Conservation (phyloP, 2,113 vertebrate genomes). For the Pipa parva region DNA sequence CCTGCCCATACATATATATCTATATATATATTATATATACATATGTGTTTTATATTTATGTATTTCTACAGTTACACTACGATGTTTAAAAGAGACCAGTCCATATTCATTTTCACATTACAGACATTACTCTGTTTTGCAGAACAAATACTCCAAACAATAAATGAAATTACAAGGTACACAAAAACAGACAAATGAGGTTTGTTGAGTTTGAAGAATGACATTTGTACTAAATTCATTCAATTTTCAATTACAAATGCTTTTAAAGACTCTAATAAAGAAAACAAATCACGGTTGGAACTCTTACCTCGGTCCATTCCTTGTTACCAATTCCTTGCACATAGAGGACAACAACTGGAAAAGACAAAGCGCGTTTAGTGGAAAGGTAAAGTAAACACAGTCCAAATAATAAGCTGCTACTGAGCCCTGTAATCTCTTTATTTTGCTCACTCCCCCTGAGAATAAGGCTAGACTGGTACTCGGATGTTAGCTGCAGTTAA, state of each 20-base stretch:
- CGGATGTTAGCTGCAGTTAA: not conserved
- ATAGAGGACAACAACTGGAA: conserved; percentile 74
- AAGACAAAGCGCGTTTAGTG: conserved; percentile 37
- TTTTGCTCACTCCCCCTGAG: not conserved
- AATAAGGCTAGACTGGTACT: not conserved
- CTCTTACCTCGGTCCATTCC: conserved; percentile 81
- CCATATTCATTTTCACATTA: too few relatives aligned
- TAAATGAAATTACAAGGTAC: too few relatives aligned
- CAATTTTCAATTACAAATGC: not conserved
- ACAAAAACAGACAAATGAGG: not conserved
- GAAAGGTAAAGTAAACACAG: not conserved
- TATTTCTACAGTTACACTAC: too few relatives aligned
- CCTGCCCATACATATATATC: too few relatives aligned
- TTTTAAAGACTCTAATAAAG: not conserved
- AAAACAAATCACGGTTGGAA: not conserved
- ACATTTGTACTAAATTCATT: not conserved
- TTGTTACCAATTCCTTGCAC: conserved; percentile 71
- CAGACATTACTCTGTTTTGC: too few relatives aligned
- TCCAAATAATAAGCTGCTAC: not conserved
- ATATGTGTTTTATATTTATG: too few relatives aligned
- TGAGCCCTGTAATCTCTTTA: not conserved
- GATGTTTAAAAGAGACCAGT: too few relatives aligned
- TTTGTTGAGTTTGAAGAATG: not conserved
- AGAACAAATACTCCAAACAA: too few relatives aligned
- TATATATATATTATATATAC: too few relatives aligned